Percentiles rank a stretch among this genome's conserved stretches.
These are phyloP conservation scores for Lepilemur septentrionalis DNA, from an alignment of 2,797 vertebrate species.

Conservation along the genomic window DNA sequence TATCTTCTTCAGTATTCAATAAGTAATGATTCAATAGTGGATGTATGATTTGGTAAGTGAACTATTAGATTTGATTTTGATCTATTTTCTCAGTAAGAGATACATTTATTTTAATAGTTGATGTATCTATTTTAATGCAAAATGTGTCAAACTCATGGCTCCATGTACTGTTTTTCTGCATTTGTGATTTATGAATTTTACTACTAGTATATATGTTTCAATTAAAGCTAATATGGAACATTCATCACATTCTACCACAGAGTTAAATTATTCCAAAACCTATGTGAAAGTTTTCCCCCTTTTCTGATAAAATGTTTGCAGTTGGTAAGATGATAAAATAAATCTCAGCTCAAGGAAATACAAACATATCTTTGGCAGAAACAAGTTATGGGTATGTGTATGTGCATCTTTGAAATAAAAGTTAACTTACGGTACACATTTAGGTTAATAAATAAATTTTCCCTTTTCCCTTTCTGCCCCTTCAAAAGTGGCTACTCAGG, in stretches of 20 bases:
- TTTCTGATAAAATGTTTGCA: neutral
- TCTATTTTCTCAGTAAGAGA: constrained; percentile 82
- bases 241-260: constrained; percentile 65
- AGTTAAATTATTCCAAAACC: constrained; percentile 40
- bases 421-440: constrained; percentile 12
- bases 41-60: constrained; percentile 85
- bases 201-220: constrained; percentile 76
- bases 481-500: neutral
- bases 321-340: constrained; percentile 37
- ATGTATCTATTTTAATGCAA: constrained; percentile 83
- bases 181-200: constrained; percentile 83
- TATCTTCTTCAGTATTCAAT: constrained; percentile 82
- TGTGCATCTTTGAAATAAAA: neutral
- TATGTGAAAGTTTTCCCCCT: constrained; percentile 50
- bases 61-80: constrained; percentile 85
- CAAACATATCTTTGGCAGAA: constrained; percentile 43
- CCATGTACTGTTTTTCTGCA: constrained; percentile 74
- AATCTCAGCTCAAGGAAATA: constrained; percentile 22
- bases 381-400: neutral
- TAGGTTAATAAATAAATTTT: constrained; percentile 4
- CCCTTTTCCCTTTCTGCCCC: neutral
- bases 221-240: constrained; percentile 78
- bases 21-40: constrained; percentile 83
- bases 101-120: constrained; percentile 86
- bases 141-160: constrained; percentile 79